A percentile compares a stretch with the other conserved stretches of the same genome.
phyloP scores from a whole-genome alignment of 2,797 vertebrate genomes.

The Notolepis coatsorum region DNA sequence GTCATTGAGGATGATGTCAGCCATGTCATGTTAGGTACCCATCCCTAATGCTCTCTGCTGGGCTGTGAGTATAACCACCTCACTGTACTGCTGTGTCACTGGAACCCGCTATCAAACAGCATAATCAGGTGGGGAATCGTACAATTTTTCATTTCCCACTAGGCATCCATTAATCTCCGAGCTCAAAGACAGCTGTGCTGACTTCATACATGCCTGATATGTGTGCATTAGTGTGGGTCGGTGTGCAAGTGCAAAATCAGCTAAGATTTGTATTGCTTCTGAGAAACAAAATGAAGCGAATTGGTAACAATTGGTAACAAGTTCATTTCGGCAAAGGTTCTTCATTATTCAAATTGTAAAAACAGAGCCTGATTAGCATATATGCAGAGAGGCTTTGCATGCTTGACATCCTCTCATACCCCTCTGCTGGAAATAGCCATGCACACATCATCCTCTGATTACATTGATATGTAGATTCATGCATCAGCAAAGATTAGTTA shows the following conservation, averaged over 20 bases:
- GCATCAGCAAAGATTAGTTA: slow-evolving; percentile 80
- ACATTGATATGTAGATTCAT: slow-evolving; percentile 84
- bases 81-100: slow-evolving; percentile 70
- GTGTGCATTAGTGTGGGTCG: slow-evolving; percentile 35
- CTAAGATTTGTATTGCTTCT: slow-evolving; percentile 9
- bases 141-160: slow-evolving; percentile 30
- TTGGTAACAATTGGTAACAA: slow-evolving; percentile 63
- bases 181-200: slow-evolving; percentile 23
- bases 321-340: slow-evolving; percentile 63
- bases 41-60: background rate
- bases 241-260: slow-evolving; percentile 32
- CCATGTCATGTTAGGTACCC: too few species aligned
- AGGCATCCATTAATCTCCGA: slow-evolving; percentile 33
- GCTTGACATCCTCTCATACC: slow-evolving; percentile 80
- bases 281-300: slow-evolving; percentile 43
- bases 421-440: slow-evolving; percentile 78
- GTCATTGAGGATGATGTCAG: too few species aligned
- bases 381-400: slow-evolving; percentile 77
- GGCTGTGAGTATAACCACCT: slow-evolving; percentile 19
- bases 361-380: slow-evolving; percentile 75
- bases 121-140: slow-evolving; percentile 35
- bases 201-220: slow-evolving; percentile 2
- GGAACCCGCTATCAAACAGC: slow-evolving; percentile 35
- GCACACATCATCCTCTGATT: slow-evolving; percentile 80
- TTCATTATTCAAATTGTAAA: slow-evolving; percentile 67